Percentiles rank a stretch among this genome's conserved stretches.
These are phyloP conservation scores for Subanguina moxae DNA, from an alignment of 1,140 invertebrate genomes.

Conservation along the genomic window DNA sequence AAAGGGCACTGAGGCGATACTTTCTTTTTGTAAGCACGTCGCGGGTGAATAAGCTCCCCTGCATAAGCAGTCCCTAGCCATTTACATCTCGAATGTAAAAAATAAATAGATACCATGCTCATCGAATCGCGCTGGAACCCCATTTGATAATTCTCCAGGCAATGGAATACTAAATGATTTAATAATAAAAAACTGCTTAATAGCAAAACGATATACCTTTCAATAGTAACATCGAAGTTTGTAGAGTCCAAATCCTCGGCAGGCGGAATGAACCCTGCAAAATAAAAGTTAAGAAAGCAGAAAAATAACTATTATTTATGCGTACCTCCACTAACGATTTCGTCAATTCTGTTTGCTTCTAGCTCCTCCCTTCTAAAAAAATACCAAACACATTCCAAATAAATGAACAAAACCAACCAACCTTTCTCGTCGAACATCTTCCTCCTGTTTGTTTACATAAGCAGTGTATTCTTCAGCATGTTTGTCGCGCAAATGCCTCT, in stretches of 20 bases:
- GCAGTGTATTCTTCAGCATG: constrained; percentile 52
- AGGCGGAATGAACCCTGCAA: constrained; percentile 54
- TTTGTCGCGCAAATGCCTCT: constrained; percentile 54
- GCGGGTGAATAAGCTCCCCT: constrained; percentile 31
- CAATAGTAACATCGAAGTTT: constrained; percentile 41
- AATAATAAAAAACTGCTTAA: constrained; percentile 12
- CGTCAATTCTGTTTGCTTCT: constrained; percentile 55
- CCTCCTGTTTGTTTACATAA: constrained; percentile 55
- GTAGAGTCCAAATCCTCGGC: constrained; percentile 48
- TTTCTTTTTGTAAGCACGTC: constrained; percentile 57
- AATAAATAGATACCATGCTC: not conserved
- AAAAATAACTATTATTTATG: too few relatives aligned
- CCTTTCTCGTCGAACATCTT: constrained; percentile 54
- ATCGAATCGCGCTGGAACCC: constrained; percentile 49
- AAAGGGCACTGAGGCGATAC: constrained; percentile 58
- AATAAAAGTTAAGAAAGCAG: too few relatives aligned
- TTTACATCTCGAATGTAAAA: too few relatives aligned
- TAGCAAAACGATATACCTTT: constrained; percentile 29
- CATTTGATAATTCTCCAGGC: constrained; percentile 48
- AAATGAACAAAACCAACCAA: constrained; percentile 9
- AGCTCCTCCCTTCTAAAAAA: constrained; percentile 49
- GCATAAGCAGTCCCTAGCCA: not conserved
- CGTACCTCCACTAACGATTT: constrained; percentile 45
- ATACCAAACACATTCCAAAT: not conserved
- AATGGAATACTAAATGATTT: constrained; percentile 45